Base-by-base conservation (phyloP, 2,797 vertebrate species). In the Sylvia borin region DNA sequence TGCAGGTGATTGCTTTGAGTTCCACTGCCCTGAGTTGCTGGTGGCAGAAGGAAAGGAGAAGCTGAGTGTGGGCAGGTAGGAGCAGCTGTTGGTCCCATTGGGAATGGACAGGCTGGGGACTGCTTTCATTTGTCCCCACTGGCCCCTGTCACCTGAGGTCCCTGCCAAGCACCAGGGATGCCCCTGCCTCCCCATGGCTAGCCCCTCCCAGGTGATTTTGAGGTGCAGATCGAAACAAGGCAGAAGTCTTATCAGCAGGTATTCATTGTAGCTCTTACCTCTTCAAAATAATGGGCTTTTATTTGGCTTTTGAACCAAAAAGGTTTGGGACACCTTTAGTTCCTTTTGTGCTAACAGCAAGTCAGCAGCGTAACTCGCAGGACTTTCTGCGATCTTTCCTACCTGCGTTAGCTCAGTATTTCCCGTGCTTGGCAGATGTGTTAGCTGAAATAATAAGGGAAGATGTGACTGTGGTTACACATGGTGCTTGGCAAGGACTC, bases 381-480 rank as follows among this genome's bases (percentile, higher is more conserved):
- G 68, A 43, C 13, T 91, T 67, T 20, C 27, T 75, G 62, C 0
- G 0, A 7, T 91, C 51, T 70, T 77, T 76, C 60, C 74, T 95
- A 96, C 92, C 95, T 95, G 94, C 1, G 0, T 66, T 93, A 86
- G 83, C n/a, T 90, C 57, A 71, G 42, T 82, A 11, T 87, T 96
- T 60, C n/a, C 60, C 57, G 84, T 0, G 0, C 85, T 90, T 93
- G 90, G 88, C 71, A 84, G 83, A 71, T 81, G 32, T 1, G 7
- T 51, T 86, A n/a, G 82, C 64, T 93, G 80, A 51, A 94, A 84
- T 86, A 93, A 60, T 78, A 90, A 18, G 73, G 32, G 66, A 81
- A 91, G 91, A 95, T 97, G 92, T 96, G 95, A 82, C 92, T 95
- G 90, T 3, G 40, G 88, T 94, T 94, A 61, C 85, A 82, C 90